Conservation (phyloP, 2,888 invertebrate species). For the Harpagoxenus sublaevis region DNA sequence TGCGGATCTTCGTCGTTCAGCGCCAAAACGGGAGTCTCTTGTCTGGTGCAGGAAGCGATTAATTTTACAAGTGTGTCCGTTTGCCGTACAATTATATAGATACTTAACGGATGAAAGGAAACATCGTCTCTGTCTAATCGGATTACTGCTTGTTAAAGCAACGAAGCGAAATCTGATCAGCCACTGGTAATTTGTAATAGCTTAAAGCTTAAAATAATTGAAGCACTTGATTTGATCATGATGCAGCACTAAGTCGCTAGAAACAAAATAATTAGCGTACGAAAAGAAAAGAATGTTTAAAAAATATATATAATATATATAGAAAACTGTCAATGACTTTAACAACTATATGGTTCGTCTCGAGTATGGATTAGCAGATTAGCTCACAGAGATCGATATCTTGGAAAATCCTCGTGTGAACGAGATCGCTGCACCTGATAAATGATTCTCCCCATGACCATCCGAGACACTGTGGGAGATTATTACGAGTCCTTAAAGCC, state of each 20-base stretch:
- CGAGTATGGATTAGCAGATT: slow-evolving; percentile 30
- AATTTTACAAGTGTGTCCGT: slow-evolving; percentile 59
- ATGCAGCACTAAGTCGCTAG: background rate
- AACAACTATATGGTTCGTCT: background rate
- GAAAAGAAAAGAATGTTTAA: background rate
- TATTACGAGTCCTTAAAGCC: slow-evolving; percentile 68
- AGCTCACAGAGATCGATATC: slow-evolving; percentile 72
- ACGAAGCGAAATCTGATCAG: slow-evolving; percentile 9
- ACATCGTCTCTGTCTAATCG: slow-evolving; percentile 34
- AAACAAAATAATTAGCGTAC: background rate
- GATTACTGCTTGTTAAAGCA: slow-evolving; percentile 55
- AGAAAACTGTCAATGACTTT: slow-evolving; percentile 4
- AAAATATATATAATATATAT: background rate
- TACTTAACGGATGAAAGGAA: slow-evolving; percentile 53
- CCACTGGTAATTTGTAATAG: background rate
- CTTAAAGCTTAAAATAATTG: slow-evolving; percentile 4
- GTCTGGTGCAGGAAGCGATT: slow-evolving; percentile 62
- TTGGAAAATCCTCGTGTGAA: slow-evolving; percentile 77
- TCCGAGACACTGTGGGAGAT: slow-evolving; percentile 62
- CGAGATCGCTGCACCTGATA: slow-evolving; percentile 75
- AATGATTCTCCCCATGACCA: slow-evolving; percentile 32
- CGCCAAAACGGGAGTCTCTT: slow-evolving; percentile 65
- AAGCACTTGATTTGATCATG: background rate
- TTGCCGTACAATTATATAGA: slow-evolving; percentile 66
- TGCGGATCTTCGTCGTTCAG: slow-evolving; percentile 28